Percentiles rank a stretch among this genome's conserved stretches.
These are phyloP conservation scores for Leptinotarsa undecemlineata DNA, from an alignment of 1,140 invertebrate species.

Conservation along the genomic window DNA sequence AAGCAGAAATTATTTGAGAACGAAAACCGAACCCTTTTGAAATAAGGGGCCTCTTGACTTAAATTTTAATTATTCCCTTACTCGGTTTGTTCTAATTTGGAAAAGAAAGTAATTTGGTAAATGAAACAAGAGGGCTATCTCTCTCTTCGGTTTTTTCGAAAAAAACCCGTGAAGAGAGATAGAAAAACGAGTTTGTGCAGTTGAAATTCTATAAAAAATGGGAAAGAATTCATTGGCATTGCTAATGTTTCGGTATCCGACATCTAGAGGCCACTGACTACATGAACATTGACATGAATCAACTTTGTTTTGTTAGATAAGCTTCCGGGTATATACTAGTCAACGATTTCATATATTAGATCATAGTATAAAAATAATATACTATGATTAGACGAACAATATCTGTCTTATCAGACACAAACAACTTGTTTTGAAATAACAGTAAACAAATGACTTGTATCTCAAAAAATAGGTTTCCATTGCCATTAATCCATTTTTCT, in stretches of 20 bases:
- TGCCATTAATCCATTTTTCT: too few species aligned
- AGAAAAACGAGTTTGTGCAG: constrained; percentile 11
- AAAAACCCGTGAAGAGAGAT: constrained; percentile 23
- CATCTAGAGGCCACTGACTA: neutral
- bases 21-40: neutral
- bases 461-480: too few species aligned
- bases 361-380: too few species aligned
- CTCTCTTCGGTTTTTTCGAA: constrained; percentile 24
- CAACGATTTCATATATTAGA: too few species aligned
- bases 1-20: constrained; percentile 9
- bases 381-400: too few species aligned
- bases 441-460: too few species aligned
- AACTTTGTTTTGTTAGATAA: too few species aligned
- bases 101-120: neutral
- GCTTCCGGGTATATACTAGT: too few species aligned
- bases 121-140: constrained; percentile 15
- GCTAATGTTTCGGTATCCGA: neutral
- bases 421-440: too few species aligned
- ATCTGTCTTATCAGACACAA: too few species aligned
- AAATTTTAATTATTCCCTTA: neutral
- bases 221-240: neutral
- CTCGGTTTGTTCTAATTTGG: constrained; percentile 11
- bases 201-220: neutral
- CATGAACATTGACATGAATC: too few species aligned
- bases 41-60: neutral